phyloP scores from a whole-genome alignment of 1,140 invertebrate genomes.

The Leptinotarsa texana region DNA sequence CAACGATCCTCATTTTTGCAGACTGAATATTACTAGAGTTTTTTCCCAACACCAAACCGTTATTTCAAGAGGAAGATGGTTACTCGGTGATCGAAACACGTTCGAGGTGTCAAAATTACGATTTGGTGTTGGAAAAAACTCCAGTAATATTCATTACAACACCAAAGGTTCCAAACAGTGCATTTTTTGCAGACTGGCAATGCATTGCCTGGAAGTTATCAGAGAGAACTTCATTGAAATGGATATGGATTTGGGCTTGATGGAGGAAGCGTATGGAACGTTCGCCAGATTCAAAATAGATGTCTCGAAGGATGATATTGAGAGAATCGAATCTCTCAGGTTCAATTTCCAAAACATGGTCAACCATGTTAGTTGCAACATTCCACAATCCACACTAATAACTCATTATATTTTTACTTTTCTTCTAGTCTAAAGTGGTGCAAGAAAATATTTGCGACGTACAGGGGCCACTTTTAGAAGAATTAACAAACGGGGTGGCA shows the following conservation, averaged over 20 bases:
- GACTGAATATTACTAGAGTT: constrained; percentile 51
- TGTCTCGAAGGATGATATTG: constrained; percentile 76
- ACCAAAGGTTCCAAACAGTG: too few species aligned
- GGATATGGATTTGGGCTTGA: constrained; percentile 73
- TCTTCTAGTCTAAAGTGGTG: constrained; percentile 66
- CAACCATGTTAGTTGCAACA: constrained; percentile 61
- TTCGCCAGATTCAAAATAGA: constrained; percentile 72
- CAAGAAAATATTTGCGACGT: constrained; percentile 74
- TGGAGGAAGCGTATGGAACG: constrained; percentile 79
- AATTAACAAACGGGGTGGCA: constrained; percentile 71
- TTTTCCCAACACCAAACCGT: too few species aligned
- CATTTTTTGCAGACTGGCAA: constrained; percentile 61
- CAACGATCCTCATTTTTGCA: background rate
- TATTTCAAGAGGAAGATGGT: too few species aligned
- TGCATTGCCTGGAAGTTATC: constrained; percentile 76
- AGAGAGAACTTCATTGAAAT: constrained; percentile 75
- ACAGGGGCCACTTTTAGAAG: constrained; percentile 73
- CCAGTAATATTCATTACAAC: too few species aligned
- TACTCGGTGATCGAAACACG: too few species aligned
- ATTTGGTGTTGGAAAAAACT: too few species aligned
- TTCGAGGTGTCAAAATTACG: too few species aligned
- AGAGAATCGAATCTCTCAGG: constrained; percentile 75
- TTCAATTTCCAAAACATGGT: constrained; percentile 79
- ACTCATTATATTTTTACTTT: background rate
- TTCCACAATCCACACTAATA: background rate